Percentiles rank a stretch among this genome's conserved stretches.
phyloP scores from a whole-genome alignment of 1,140 invertebrate species.

The Hesperophylax magnus region DNA sequence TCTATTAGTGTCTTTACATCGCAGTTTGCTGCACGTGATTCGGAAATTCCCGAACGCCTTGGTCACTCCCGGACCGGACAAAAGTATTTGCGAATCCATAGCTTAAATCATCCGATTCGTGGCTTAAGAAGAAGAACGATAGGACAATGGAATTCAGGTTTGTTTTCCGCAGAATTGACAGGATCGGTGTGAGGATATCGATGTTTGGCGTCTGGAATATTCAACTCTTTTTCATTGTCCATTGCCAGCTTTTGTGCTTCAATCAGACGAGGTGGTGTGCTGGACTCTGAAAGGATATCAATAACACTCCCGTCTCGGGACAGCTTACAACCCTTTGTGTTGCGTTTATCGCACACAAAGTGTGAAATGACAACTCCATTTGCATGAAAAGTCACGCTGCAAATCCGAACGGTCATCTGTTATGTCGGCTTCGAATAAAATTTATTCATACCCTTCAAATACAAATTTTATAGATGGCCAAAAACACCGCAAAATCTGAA shows the following conservation, averaged over 20 bases:
- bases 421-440: not conserved
- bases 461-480: no score
- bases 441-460: not conserved
- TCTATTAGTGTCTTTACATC: constrained; percentile 48
- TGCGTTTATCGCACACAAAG: constrained; percentile 23
- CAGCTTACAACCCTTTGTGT: constrained; percentile 45
- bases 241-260: constrained; percentile 43
- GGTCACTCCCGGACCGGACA: not conserved
- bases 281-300: constrained; percentile 6
- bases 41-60: not conserved
- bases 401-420: not conserved
- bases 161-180: constrained; percentile 8
- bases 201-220: constrained; percentile 18
- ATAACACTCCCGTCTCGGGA: constrained; percentile 24
- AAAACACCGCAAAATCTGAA: no score
- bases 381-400: constrained; percentile 27
- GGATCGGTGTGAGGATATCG: constrained; percentile 28
- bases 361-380: constrained; percentile 47
- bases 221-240: constrained; percentile 42
- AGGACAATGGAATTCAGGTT: constrained; percentile 19
- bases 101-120: not conserved
- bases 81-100: not conserved
- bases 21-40: not conserved
- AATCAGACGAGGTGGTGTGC: constrained; percentile 23
- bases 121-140: not conserved